These are phyloP conservation scores for Aquatica leii DNA, from an alignment of 2,888 invertebrate species.

Conservation along the genomic window DNA sequence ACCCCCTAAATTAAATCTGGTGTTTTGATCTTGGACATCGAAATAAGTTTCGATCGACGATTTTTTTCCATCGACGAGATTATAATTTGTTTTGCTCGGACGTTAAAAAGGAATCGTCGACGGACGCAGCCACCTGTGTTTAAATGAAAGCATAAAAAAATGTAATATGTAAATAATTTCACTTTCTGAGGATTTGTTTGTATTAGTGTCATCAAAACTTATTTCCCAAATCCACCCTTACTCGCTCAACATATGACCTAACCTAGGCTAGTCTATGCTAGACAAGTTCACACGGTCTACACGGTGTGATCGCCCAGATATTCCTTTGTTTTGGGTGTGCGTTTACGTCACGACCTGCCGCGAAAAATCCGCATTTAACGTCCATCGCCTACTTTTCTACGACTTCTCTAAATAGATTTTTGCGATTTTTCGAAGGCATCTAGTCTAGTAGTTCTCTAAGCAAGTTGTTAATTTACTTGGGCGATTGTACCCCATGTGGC, in stretches of 20 bases:
- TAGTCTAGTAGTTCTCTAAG: too few relatives aligned
- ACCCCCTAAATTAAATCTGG: conserved; percentile 28
- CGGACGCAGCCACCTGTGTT: conserved; percentile 34
- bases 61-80: neutral
- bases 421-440: too few relatives aligned
- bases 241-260: conserved; percentile 41
- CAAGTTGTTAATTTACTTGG: conserved; percentile 18
- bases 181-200: conserved; percentile 36
- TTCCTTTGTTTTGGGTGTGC: conserved; percentile 22
- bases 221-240: conserved; percentile 40
- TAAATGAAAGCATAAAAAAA: conserved; percentile 28
- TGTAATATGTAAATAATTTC: conserved; percentile 37
- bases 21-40: conserved; percentile 20
- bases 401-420: neutral
- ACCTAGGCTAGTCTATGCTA: conserved; percentile 35
- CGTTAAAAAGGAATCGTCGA: neutral
- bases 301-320: conserved; percentile 31
- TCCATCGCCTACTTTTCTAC: neutral
- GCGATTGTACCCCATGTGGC: conserved; percentile 38
- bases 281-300: conserved; percentile 44
- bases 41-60: conserved; percentile 29
- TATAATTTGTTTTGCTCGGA: too few relatives aligned
- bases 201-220: conserved; percentile 38
- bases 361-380: conserved; percentile 7
- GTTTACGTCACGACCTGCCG: neutral